A percentile compares a stretch with the other conserved stretches of the same genome.
phyloP scores from a whole-genome alignment of 2,113 vertebrate genomes.

The Phalacrocorax pelagicus region DNA sequence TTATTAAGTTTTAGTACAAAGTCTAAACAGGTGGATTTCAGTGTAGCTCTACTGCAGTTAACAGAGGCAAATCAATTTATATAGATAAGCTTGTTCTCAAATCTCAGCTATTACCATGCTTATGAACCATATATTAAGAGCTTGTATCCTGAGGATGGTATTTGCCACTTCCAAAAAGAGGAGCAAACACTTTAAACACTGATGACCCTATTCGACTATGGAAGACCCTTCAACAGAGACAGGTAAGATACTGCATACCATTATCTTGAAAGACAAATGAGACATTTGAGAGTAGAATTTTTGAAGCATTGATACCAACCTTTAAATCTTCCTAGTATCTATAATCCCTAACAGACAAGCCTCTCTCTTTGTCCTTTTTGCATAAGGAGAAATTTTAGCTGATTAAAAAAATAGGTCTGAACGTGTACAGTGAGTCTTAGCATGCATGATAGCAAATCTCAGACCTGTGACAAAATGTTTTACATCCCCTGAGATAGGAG shows the following conservation, averaged over 20 bases:
- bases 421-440: background rate
- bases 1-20: background rate
- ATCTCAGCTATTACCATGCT: background rate
- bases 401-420: background rate
- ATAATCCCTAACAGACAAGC: background rate
- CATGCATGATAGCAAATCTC: background rate
- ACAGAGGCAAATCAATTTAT: background rate
- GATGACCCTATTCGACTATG: background rate
- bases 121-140: background rate
- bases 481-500: background rate
- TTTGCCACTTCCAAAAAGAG: background rate
- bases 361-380: background rate
- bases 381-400: background rate
- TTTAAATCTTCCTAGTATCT: background rate
- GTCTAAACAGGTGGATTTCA: background rate
- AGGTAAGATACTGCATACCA: background rate
- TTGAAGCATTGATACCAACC: background rate
- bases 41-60: background rate
- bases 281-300: background rate
- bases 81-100: background rate
- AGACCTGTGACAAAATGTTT: background rate
- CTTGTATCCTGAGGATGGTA: background rate
- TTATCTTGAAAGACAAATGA: background rate
- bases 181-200: background rate
- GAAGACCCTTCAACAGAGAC: background rate